These are phyloP conservation scores for Magallana nippona DNA, from an alignment of 2,888 invertebrate genomes.

Conservation along the genomic window DNA sequence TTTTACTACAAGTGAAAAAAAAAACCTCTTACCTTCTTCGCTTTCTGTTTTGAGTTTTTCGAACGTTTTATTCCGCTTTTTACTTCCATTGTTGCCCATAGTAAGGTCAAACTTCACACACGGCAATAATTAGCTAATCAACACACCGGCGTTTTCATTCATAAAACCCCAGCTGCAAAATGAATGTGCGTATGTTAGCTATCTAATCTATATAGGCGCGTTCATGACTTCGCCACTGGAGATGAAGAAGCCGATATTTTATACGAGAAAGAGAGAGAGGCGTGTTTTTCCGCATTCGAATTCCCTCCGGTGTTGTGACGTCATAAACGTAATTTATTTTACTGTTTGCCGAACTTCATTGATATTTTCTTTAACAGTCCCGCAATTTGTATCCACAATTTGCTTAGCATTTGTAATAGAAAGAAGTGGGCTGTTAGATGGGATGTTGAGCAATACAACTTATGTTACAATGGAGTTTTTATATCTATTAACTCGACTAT, in stretches of 20 bases:
- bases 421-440: no score
- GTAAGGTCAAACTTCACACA: background rate
- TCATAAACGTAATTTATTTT: background rate
- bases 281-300: background rate
- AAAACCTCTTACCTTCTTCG: background rate
- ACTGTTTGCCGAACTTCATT: no score
- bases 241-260: background rate
- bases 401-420: no score
- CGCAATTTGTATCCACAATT: no score
- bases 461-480: no score
- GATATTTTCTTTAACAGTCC: no score
- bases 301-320: conserved; percentile 16
- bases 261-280: background rate
- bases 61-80: background rate
- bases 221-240: conserved; percentile 11
- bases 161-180: conserved; percentile 14
- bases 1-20: background rate
- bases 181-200: background rate
- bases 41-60: conserved; percentile 6
- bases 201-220: conserved; percentile 13
- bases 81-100: conserved; percentile 18
- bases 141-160: conserved; percentile 1
- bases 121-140: background rate
- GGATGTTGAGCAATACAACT: no score
- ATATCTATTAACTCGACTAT: no score